Evolutionary conservation across 2,888 invertebrate species (phyloP), one percentile per base, ranked within the genome.

Genomic region (Chymomyza procnemis): DNA sequence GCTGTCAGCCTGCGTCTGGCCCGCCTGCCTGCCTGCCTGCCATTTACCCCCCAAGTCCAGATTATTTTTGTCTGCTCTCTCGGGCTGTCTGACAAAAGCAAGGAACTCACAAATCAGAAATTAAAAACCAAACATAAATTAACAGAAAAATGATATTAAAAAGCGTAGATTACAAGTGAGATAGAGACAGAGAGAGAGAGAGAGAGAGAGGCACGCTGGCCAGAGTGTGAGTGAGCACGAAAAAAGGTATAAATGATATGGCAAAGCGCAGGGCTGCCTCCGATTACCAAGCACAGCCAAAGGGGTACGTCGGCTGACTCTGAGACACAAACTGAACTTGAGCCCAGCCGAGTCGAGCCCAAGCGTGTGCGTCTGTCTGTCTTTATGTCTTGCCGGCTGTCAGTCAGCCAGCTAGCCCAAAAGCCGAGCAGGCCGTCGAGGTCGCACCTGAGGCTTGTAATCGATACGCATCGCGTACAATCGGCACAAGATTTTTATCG

Each of bases 91-190:
- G 66, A 65, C 72, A 67, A 71, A 69, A 64, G 73, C 68, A 77
- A 61, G 78, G 85, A 87, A 87, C 80, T 78, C 85, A 88, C 88
- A 88, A 87, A 88, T 87, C 88, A 88, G 88, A 85, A 88, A 88
- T 88, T 85, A 85, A 87, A 87, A 80, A 87, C 85, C 88, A 73
- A 79, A 85, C 88, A 88, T 87, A 88, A 88, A 88, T 87, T 87
- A 88, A 88, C 83, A 85, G 80, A 75, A 85, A 85, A 87, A 80
- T 78, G 76, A 75, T 87, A 83, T 85, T 78, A 78, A 79, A 82
- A 79, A 57, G 50, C 16, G 50, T 18, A 50, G 8, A 71, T 73
- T 70, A 71, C 50, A 50, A 19, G 19, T 50, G 60, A 65, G 71
- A 74, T 74, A 73, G 75, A 70, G 72, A 70, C 59, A 75, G 26